Base-by-base conservation (phyloP, 1,140 invertebrate genomes). In the Plectrocnemia conspersa region DNA sequence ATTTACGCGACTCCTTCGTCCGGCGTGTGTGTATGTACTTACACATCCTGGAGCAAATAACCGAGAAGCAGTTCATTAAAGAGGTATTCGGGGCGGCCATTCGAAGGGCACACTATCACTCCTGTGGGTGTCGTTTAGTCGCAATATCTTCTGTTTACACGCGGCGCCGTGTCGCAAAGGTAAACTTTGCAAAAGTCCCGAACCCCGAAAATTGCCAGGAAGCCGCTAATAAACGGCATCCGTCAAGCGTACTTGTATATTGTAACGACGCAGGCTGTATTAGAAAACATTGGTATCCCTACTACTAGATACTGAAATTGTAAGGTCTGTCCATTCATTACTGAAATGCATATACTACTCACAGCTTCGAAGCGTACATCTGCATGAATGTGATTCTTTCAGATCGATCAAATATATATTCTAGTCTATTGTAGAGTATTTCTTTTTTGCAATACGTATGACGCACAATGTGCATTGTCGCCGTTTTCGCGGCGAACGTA, bases 31-130 rank as follows among this genome's bases (percentile, higher is more conserved):
- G 13, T 11, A 33, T 18, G 24, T 50, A 32, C 44, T 38, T 22
- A 19, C 35, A 15, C 7, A 52, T 63, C 74, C 71, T 72, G 71
- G 75, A 73, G 29, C 49, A 52, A 52, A 52, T 52, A 52, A 68
- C 74, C 71, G 68, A 72, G 73, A 78, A 78, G 80, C 81, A 81
- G 79, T 80, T 82, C 80, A 82, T 82, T 82, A 82, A 81, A 81
- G 79, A 81, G 79, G 78, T 81, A 78, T 82, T 81, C 80, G 75
- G 70, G 70, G 74, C 75, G 77, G 78, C 77, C 79, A 80, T 80
- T 77, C 71, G 73, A 74, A 74, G 76, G 78, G 73, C 74, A 70
- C 69, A 65, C 68, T 79, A 82, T 81, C 74, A 77, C 77, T 74
- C 80, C 79, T 77, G 64, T 65, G 79, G 77, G 79, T 52, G 54